A percentile compares a stretch with the other conserved stretches of the same genome.
Conservation (phyloP, 2,888 invertebrate genomes). For the Erpobdella octoculata region DNA sequence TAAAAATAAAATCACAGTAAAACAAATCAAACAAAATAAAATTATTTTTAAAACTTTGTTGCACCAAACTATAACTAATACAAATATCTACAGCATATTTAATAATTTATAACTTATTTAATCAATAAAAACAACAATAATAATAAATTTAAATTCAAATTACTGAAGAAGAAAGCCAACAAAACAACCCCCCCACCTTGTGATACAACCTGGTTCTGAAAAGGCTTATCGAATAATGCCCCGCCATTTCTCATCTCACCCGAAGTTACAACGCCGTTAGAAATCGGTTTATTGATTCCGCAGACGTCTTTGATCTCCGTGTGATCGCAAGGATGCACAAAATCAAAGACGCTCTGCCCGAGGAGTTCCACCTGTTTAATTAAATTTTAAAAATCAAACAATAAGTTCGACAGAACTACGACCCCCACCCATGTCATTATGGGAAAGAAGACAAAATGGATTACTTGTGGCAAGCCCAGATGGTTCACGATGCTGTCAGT, state of each 20-base stretch:
- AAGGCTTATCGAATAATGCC: no score
- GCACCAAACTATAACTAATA: no score
- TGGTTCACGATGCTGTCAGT: conserved; percentile 83
- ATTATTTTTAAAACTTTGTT: no score
- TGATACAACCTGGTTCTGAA: no score
- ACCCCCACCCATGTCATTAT: background rate
- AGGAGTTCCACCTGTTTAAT: conserved; percentile 68
- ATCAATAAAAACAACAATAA: background rate
- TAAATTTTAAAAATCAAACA: background rate
- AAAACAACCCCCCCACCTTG: no score
- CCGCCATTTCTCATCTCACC: no score
- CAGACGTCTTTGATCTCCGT: conserved; percentile 59
- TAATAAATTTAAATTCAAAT: no score
- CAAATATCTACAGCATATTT: conserved; percentile 1
- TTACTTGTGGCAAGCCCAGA: conserved; percentile 83
- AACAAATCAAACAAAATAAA: no score
- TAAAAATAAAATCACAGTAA: no score
- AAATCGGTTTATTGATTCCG: conserved; percentile 5
- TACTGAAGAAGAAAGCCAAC: no score
- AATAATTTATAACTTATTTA: background rate
- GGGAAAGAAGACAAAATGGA: background rate
- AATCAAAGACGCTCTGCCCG: conserved; percentile 87
- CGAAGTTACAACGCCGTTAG: background rate
- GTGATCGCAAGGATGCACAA: conserved; percentile 89
- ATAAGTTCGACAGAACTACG: background rate